These are phyloP conservation scores for Heliconius congener DNA, from an alignment of 1,140 invertebrate genomes.

Conservation along the genomic window DNA sequence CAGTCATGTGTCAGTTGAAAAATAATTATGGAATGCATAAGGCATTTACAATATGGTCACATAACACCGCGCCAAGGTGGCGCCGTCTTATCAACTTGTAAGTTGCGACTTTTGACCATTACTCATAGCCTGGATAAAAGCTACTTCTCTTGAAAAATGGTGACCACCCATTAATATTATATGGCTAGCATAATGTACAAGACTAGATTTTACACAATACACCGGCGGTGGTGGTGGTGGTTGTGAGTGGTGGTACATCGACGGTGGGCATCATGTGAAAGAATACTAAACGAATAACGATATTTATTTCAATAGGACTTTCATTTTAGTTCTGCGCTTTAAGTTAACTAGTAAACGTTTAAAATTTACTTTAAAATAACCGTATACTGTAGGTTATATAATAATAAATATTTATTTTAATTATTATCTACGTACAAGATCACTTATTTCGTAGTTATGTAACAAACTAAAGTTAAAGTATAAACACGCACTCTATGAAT, in stretches of 20 bases:
- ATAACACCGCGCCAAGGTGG: constrained; percentile 24
- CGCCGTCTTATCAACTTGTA: constrained; percentile 33
- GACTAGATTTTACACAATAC: neutral
- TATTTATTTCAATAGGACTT: neutral
- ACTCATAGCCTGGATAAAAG: constrained; percentile 19
- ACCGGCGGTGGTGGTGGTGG: too few species aligned
- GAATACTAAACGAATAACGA: neutral
- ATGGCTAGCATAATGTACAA: neutral
- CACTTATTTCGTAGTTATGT: neutral
- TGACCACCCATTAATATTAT: constrained; percentile 14
- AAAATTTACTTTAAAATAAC: too few species aligned
- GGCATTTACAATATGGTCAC: constrained; percentile 28
- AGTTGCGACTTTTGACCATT: constrained; percentile 28
- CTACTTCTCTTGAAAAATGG: constrained; percentile 14
- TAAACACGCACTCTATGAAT: neutral
- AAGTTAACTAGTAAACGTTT: too few species aligned
- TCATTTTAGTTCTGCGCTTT: neutral
- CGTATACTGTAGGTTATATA: too few species aligned
- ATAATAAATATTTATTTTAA: neutral
- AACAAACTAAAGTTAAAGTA: neutral
- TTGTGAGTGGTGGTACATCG: neutral
- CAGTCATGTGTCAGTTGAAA: constrained; percentile 14
- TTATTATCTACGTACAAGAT: neutral
- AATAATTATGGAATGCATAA: constrained; percentile 22
- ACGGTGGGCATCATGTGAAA: neutral